A percentile compares a stretch with the other conserved stretches of the same genome.
These are phyloP conservation scores for Chloroceryle aenea DNA, from an alignment of 2,113 vertebrate genomes.

Conservation along the genomic window DNA sequence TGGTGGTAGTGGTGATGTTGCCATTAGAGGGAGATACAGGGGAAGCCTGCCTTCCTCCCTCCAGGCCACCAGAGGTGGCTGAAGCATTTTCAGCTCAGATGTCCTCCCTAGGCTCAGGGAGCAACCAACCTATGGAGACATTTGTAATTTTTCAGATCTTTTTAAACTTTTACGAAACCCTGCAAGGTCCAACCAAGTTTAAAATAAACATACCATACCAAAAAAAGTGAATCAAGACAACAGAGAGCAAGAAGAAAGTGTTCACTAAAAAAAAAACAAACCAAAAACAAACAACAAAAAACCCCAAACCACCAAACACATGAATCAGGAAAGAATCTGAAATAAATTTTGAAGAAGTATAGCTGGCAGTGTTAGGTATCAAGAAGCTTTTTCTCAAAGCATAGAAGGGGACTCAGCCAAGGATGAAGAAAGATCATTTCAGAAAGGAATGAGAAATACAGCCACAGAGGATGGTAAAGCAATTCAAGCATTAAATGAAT, in stretches of 20 bases:
- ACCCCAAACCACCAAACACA: background rate
- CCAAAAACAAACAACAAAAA: background rate
- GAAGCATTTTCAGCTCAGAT: background rate
- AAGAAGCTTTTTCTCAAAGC: slow-evolving; percentile 60
- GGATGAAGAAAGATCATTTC: slow-evolving; percentile 79
- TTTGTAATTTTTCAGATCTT: background rate
- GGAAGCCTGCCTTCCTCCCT: background rate
- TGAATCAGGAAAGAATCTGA: background rate
- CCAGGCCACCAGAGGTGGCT: background rate
- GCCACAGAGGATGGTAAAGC: slow-evolving; percentile 73
- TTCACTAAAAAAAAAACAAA: background rate
- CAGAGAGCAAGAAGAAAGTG: background rate
- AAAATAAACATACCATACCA: background rate
- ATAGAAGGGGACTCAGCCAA: slow-evolving; percentile 69
- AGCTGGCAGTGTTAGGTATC: slow-evolving; percentile 52
- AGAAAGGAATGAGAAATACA: slow-evolving; percentile 78
- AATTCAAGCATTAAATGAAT: slow-evolving; percentile 85
- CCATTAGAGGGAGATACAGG: fast-evolving
- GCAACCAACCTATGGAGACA: background rate
- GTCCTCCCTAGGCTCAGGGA: background rate
- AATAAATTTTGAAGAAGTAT: slow-evolving; percentile 9
- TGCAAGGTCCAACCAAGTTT: background rate
- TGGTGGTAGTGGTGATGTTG: fast-evolving
- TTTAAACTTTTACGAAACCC: background rate
- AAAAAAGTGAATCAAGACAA: background rate